These are phyloP conservation scores for Craterocephalus amniculus DNA, from an alignment of 2,797 vertebrate species.

Conservation along the genomic window DNA sequence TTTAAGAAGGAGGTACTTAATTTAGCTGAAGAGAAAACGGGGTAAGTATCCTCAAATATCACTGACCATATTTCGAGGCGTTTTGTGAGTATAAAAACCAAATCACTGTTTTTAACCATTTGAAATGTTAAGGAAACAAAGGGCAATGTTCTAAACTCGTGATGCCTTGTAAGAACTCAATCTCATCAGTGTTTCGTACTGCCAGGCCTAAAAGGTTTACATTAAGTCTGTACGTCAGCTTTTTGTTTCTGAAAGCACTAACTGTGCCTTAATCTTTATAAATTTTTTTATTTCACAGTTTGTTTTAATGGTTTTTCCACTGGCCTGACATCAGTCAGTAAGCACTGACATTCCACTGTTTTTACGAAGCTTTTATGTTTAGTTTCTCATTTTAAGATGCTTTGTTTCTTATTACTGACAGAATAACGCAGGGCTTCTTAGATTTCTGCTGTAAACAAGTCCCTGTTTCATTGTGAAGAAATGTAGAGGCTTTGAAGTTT, in stretches of 20 bases:
- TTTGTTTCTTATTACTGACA: constrained; percentile 15
- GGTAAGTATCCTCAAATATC: constrained; percentile 7
- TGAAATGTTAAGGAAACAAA: constrained; percentile 21
- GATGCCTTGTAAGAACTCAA: constrained; percentile 15
- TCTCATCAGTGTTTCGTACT: constrained; percentile 4
- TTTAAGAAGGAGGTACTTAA: constrained; percentile 7
- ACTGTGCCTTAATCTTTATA: constrained; percentile 20
- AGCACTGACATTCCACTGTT: constrained; percentile 18
- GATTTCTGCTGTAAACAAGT: not conserved
- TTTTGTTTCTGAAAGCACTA: constrained; percentile 1
- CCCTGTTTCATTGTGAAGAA: not conserved
- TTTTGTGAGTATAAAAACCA: constrained; percentile 11
- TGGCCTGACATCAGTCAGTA: not conserved
- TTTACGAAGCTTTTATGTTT: constrained; percentile 17
- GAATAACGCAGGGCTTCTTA: not conserved
- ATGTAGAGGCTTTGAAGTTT: not conserved
- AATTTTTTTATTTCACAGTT: not conserved
- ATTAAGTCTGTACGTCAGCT: constrained; percentile 16
- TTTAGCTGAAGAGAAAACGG: constrained; percentile 2
- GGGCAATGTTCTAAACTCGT: not conserved
- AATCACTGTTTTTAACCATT: constrained; percentile 31
- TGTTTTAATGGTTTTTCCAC: constrained; percentile 3
- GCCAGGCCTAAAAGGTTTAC: constrained; percentile 36
- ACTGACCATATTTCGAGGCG: constrained; percentile 20
- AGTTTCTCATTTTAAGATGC: not conserved